phyloP scores from a whole-genome alignment of 2,888 invertebrate genomes.

The Apeira syringaria region DNA sequence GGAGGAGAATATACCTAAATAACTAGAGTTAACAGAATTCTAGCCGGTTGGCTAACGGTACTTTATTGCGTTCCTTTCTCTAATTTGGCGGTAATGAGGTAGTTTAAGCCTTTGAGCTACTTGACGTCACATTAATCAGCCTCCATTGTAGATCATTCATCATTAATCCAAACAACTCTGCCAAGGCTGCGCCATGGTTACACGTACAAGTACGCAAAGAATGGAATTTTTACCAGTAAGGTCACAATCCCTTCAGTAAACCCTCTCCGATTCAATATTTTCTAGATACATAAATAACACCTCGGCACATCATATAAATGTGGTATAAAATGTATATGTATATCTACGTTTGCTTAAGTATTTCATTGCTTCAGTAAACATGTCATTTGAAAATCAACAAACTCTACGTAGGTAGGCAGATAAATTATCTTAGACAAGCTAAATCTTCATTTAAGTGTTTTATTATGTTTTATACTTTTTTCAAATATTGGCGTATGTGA shows the following conservation, averaged over 20 bases:
- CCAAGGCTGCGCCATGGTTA: slow-evolving; percentile 37
- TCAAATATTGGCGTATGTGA: slow-evolving; percentile 30
- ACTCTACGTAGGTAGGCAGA: slow-evolving; percentile 28
- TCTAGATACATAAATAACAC: no score
- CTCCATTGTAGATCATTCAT: slow-evolving; percentile 46
- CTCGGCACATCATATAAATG: not conserved
- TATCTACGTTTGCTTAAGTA: slow-evolving; percentile 30
- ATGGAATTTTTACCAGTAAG: slow-evolving; percentile 17
- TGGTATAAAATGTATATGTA: slow-evolving; percentile 8
- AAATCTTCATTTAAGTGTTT: slow-evolving; percentile 37
- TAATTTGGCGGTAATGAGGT: slow-evolving; percentile 14
- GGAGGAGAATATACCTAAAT: no score
- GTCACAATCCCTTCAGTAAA: slow-evolving; percentile 10
- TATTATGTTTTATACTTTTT: slow-evolving; percentile 29
- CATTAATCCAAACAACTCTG: slow-evolving; percentile 63
- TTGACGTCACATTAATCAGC: slow-evolving; percentile 58
- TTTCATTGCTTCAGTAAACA: slow-evolving; percentile 47
- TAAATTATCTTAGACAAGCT: slow-evolving; percentile 46
- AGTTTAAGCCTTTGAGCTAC: slow-evolving; percentile 54
- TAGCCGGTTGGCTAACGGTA: slow-evolving; percentile 10
- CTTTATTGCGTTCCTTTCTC: slow-evolving; percentile 19
- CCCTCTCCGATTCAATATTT: not conserved
- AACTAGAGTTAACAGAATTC: not conserved
- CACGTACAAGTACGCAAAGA: slow-evolving; percentile 12
- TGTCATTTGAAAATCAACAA: slow-evolving; percentile 50